These are phyloP conservation scores for Chloropsis cyanopogon DNA, from an alignment of 2,113 vertebrate species.

Conservation along the genomic window DNA sequence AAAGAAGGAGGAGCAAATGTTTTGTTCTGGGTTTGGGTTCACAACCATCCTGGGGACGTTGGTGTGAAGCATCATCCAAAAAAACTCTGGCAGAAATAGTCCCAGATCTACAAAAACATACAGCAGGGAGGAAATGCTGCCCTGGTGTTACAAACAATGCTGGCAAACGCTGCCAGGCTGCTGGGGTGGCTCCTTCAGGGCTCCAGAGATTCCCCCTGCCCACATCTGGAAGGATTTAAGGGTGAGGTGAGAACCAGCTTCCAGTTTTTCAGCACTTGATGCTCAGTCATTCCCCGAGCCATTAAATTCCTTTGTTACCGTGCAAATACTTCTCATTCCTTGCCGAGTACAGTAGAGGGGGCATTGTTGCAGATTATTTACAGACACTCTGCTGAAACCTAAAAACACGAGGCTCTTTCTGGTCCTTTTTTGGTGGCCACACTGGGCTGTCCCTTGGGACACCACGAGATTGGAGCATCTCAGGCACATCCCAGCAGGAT, in stretches of 20 bases:
- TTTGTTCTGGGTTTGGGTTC: not conserved
- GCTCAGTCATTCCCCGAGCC: not conserved
- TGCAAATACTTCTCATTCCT: conserved; percentile 24
- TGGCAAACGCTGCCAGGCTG: not conserved
- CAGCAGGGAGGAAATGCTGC: fast-evolving
- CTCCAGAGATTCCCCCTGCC: not conserved
- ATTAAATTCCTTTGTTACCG: conserved; percentile 33
- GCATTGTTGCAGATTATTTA: not conserved
- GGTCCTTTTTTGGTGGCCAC: not conserved
- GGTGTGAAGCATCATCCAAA: not conserved
- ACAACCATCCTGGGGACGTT: not conserved
- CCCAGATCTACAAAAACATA: not conserved
- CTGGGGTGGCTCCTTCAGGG: not conserved
- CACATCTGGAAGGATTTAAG: conserved; percentile 1
- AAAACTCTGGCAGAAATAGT: not conserved
- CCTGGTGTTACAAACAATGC: not conserved
- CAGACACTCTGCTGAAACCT: not conserved
- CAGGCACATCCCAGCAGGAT: not conserved
- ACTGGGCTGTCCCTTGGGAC: not conserved
- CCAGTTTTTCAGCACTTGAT: not conserved
- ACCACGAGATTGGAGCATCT: not conserved
- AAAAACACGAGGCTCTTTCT: not conserved
- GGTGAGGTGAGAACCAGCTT: conserved; percentile 20
- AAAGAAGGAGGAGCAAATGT: not conserved
- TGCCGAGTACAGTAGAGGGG: not conserved